Evolutionary conservation across 2,888 invertebrate species (phyloP), one percentile per base, ranked within the genome.

Genomic region (Tachina lurida): DNA sequence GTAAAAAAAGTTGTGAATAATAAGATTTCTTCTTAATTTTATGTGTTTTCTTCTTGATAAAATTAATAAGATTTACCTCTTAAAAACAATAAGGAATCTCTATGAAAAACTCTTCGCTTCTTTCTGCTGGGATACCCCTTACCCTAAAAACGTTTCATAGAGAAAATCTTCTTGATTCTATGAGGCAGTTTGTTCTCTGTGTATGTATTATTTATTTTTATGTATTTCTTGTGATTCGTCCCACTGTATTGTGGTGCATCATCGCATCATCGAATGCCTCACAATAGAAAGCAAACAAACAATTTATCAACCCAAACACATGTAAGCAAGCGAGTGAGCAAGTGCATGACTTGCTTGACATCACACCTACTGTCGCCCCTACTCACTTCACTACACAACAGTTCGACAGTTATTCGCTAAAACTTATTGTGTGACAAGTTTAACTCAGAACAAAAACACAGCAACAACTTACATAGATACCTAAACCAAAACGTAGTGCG

Each of bases 341-440:
- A 31, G 41, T 54, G 19, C 58, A 67, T 77, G 67, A 67, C 39
- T 58, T 77, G 47, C 67, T 45, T 58, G 47, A 0, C 47, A 67
- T 17, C 4, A 13, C 54, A 56, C 31, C 31, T 31, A 31, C 12
- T 62, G 60, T 45, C 12, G 17, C 31, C 31, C 31, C 31, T 47
- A 67, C 43, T 17, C 45, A 45, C 65, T 22, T 31, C 31, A 39
- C 39, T 39, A 10, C 9, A 39, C 3, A 12, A 13, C 58, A 10
- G 10, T 31, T 56, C 10, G 45, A 45, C 63, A 43, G 52, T 7
- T 13, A 15, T 3, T 19, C 17, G 31, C 12, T 47, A 17, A 54
- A 56, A 22, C 19, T 12, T n/a, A 47, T 22, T 52, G 22, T 9
- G 45, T 56, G 56, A 15, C 19, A 31, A n/a, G 8, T 22, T 47